Base-by-base conservation (phyloP, 1,140 invertebrate genomes). In the Drosophila carrolli region DNA sequence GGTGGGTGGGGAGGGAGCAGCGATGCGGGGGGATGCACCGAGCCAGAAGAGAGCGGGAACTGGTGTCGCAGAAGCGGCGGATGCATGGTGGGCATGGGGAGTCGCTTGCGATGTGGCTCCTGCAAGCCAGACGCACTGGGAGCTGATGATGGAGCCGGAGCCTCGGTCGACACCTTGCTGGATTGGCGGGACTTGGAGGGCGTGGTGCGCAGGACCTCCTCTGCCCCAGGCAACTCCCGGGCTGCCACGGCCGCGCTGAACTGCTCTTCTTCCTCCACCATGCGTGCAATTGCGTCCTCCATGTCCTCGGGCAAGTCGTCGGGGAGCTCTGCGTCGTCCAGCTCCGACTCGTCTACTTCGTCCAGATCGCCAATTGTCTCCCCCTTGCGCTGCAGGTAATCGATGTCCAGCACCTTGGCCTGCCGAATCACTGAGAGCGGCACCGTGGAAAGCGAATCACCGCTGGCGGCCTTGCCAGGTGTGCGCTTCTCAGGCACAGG, bases 201-300 rank as follows among this genome's bases (percentile, higher is more conserved):
- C 7, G 83, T 93, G 27, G 94, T 94, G 35, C 94, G 94, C 10
- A 94, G 19, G 37, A 95, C 94, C 16, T 95, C 94, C 1, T 94
- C 94, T 60, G 94, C 78, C 16, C 78, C 93, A 92, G 94, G 94
- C 0, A 94, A 48, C 27, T 95, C 94, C 0, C 95, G 78, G 43
- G 94, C 94, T 0, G 93, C 92, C 43, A 94, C 93, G 1, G 94
- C 94, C 27, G 94, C 94, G 11, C 59, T 85, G 11, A 85, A 90
- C 13, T 90, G 90, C n/a, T 91, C 90, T 65, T 95, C 94, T 81
- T 95, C 94, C 73, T 95, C 94, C 85, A 95, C 95, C 94, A 95
- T 95, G 57, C 93, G 93, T 2, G 94, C 94, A 14, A 95, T 91
- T 38, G 94, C 93, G 51, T 94, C 94, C 27, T 94, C 93, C 62